Conservation (phyloP, 2,113 vertebrate species). For the Sterrhoptilus dennistouni region DNA sequence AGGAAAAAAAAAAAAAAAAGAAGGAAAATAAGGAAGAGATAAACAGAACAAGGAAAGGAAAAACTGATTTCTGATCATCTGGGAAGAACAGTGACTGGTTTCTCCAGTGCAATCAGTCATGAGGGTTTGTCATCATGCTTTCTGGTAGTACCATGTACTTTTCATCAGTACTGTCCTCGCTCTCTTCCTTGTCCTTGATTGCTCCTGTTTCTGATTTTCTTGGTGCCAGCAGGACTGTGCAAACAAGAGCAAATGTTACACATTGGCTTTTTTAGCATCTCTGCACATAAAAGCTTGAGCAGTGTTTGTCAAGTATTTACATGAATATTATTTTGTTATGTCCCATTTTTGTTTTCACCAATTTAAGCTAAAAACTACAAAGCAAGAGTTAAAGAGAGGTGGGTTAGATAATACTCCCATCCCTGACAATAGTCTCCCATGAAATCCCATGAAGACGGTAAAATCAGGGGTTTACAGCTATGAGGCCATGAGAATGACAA, state of each 20-base stretch:
- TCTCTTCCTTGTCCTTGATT: neutral
- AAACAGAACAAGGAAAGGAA: neutral
- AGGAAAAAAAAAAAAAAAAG: neutral
- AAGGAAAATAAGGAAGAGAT: neutral
- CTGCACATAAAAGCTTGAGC: neutral
- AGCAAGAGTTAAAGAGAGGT: neutral
- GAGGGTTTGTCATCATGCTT: neutral
- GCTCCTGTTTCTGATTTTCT: neutral
- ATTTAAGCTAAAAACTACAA: neutral
- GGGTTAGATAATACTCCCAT: neutral
- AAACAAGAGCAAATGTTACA: neutral
- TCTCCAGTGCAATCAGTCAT: neutral
- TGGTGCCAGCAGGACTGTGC: neutral
- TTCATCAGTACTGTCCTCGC: neutral
- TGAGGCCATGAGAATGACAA: neutral
- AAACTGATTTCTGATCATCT: neutral
- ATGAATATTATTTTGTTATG: neutral
- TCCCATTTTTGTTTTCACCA: neutral
- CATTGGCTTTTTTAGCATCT: fast-evolving
- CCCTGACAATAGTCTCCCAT: neutral
- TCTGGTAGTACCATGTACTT: neutral
- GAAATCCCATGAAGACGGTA: neutral
- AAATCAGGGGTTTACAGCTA: neutral
- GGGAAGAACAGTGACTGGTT: neutral
- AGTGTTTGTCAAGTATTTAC: neutral